Conservation (phyloP, 2,113 vertebrate genomes). For the Galbula dea region DNA sequence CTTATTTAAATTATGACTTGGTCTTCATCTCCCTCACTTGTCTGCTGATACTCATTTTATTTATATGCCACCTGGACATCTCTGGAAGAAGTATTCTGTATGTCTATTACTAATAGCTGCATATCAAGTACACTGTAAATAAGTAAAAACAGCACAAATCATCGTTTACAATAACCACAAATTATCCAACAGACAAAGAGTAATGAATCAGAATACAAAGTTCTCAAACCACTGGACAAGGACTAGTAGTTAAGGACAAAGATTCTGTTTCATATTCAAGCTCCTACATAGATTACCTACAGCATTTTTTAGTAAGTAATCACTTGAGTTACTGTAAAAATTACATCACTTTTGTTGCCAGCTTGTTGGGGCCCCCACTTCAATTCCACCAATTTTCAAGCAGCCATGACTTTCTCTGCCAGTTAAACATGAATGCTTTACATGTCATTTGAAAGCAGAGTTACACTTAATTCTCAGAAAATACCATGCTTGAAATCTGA, state of each 20-base stretch:
- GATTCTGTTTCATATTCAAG: not conserved
- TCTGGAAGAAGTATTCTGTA: not conserved
- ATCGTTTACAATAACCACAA: not conserved
- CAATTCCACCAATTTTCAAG: not conserved
- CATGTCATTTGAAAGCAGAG: not conserved
- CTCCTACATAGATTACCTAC: not conserved
- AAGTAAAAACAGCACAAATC: not conserved
- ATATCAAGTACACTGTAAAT: not conserved
- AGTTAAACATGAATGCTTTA: not conserved
- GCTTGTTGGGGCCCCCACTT: not conserved
- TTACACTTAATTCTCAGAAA: conserved; percentile 2
- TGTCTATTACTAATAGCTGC: not conserved
- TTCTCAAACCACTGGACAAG: not conserved
- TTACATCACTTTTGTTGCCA: not conserved
- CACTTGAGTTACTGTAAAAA: not conserved
- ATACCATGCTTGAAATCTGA: not conserved
- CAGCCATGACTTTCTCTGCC: not conserved
- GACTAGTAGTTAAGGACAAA: not conserved
- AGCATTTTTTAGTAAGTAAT: not conserved
- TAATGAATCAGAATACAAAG: not conserved
- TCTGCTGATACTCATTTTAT: not conserved
- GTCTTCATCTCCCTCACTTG: not conserved
- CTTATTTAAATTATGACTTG: not conserved
- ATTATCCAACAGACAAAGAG: not conserved
- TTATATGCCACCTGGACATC: not conserved